phyloP scores from a whole-genome alignment of 2,113 vertebrate species.

The Uria lomvia region DNA sequence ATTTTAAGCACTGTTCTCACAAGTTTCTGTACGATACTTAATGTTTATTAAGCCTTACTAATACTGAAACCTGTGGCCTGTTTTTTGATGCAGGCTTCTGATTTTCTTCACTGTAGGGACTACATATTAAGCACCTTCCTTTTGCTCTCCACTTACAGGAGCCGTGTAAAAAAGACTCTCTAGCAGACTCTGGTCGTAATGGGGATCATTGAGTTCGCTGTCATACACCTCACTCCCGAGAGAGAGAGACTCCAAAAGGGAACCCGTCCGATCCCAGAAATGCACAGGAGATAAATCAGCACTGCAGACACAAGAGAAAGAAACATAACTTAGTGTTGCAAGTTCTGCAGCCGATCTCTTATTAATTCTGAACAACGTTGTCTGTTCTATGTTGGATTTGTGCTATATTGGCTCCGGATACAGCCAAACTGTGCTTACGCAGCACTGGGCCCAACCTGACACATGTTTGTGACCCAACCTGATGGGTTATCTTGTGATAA shows the following conservation, averaged over 20 bases:
- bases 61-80: not conserved
- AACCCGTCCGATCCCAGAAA: slow-evolving; percentile 74
- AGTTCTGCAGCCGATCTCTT: not conserved
- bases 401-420: fast-evolving
- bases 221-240: slow-evolving; percentile 78
- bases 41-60: not conserved
- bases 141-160: slow-evolving; percentile 74
- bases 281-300: slow-evolving; percentile 65
- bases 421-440: not conserved
- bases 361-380: fast-evolving
- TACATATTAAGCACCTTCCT: not conserved
- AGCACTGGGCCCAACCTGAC: not conserved
- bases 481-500: not conserved
- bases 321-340: fast-evolving
- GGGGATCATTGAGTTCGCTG: slow-evolving; percentile 88
- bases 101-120: not conserved
- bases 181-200: slow-evolving; percentile 90
- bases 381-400: fast-evolving
- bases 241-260: slow-evolving; percentile 81
- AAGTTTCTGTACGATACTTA: not conserved
- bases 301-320: slow-evolving; percentile 33
- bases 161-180: slow-evolving; percentile 89
- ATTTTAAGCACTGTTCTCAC: not conserved
- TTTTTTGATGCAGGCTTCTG: too few relatives aligned
- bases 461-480: not conserved